Conservation (phyloP, 2,113 vertebrate genomes). For the Antennarius striatus region DNA sequence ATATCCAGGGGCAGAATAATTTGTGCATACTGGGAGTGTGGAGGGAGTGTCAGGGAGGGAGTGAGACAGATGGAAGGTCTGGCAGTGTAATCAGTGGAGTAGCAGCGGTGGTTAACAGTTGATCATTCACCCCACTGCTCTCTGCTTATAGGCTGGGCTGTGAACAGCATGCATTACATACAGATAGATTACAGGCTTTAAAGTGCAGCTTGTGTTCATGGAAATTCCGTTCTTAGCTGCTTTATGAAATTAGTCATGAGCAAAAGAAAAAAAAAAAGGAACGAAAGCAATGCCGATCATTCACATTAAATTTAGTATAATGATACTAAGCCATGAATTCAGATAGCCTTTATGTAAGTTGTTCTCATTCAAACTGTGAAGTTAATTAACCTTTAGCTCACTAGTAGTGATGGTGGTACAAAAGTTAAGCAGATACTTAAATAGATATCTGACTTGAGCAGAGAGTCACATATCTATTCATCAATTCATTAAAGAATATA, state of each 20-base stretch:
- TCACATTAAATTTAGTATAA: too few species aligned
- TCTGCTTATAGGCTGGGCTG: conserved; percentile 36
- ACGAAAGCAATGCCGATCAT: too few species aligned
- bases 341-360: too few species aligned
- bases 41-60: conserved; percentile 9
- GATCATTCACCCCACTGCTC: conserved; percentile 57
- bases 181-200: conserved; percentile 16
- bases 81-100: conserved; percentile 59
- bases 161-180: conserved; percentile 24
- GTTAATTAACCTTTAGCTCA: neutral
- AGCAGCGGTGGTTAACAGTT: conserved; percentile 62
- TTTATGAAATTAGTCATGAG: conserved; percentile 35
- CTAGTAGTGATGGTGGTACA: neutral
- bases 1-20: conserved; percentile 41
- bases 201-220: conserved; percentile 6
- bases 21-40: conserved; percentile 26
- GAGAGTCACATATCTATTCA: too few species aligned
- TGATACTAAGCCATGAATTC: too few species aligned
- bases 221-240: conserved; percentile 19
- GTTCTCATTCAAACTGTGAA: too few species aligned
- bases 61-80: conserved; percentile 46
- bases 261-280: conserved; percentile 15
- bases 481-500: too few species aligned
- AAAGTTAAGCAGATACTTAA: conserved; percentile 6
- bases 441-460: too few species aligned